Conservation (phyloP, 2,113 vertebrate species). For the Sapajus apella region DNA sequence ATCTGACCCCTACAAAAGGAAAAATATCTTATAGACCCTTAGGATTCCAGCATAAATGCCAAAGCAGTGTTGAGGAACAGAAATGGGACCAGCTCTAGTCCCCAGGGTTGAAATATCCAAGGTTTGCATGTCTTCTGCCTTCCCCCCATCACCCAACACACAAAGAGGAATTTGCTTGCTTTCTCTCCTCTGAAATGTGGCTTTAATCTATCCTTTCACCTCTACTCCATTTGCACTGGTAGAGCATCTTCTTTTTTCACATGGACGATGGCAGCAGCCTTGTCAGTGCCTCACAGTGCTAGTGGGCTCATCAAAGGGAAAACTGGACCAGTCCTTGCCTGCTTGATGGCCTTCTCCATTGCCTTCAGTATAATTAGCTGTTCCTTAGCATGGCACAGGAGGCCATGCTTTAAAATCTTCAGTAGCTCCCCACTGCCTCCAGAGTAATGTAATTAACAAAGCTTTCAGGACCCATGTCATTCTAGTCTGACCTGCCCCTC, state of each 20-base stretch:
- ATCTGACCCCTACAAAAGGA: neutral
- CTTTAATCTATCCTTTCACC: neutral
- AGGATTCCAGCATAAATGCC: neutral
- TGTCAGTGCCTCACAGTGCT: neutral
- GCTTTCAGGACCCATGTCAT: neutral
- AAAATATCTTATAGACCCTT: neutral
- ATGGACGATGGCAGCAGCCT: neutral
- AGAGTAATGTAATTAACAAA: neutral
- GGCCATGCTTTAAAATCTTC: neutral
- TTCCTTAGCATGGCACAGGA: neutral
- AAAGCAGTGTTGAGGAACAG: neutral
- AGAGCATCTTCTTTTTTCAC: neutral
- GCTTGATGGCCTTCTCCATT: neutral
- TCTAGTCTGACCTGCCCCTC: neutral
- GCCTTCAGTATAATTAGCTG: neutral
- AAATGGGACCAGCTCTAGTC: neutral
- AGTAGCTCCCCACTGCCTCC: neutral
- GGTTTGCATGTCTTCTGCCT: neutral
- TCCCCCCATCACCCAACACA: neutral
- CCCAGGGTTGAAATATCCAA: neutral
- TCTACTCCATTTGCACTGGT: neutral
- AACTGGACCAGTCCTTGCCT: neutral
- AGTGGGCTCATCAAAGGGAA: neutral
- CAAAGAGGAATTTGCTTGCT: neutral
- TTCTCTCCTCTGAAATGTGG: neutral